Base-by-base conservation (phyloP, 2,113 vertebrate species). In the Boleophthalmus pectinirostris region DNA sequence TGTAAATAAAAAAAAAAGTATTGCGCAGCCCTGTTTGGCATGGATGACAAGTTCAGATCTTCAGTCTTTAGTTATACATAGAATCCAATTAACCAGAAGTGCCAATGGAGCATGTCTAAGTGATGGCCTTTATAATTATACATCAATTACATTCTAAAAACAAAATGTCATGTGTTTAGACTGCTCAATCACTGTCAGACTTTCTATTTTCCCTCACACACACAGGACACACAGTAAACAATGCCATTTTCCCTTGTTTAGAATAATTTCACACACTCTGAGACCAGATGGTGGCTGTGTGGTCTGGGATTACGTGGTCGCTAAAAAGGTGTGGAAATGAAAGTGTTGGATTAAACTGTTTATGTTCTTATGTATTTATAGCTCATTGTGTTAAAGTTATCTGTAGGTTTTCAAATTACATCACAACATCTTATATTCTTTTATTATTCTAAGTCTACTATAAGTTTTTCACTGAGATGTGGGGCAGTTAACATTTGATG, bases 201-300 rank as follows among this genome's bases (percentile, higher is more conserved):
- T 60, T 29, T 33, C 25, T 4, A 10, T 33, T 33, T 61, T 29
- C 58, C 16, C 58, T 18, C 33, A 15, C 33, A 61, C 15, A 13
- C 8, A 64, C 18, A 5, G 6, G 18, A 58, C 23, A 25, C 56
- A 14, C 18, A 20, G 7, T 10, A 7, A 64, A n/a, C 61, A n/a
- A 61, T 61, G 14, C 29, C 11, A 15, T 10, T 10, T 20, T 63
- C 7, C 18, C 25, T 20, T 20, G 18, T 33, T 38, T 33, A 45
- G 69, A 78, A 65, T 35, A 72, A 49, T 1, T 84, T 90, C 82
- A 75, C 83, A 88, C 83, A 25, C 87, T 71, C 65, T 21, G 70
- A 24, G 63, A 82, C 81, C 88, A 89, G 86, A 88, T 86, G 88
- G 85, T 66, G 24, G 15, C 43, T 33, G 73, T 53, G 69, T 73